These are phyloP conservation scores for Isoperla grammatica DNA, from an alignment of 2,888 invertebrate genomes.

Conservation along the genomic window DNA sequence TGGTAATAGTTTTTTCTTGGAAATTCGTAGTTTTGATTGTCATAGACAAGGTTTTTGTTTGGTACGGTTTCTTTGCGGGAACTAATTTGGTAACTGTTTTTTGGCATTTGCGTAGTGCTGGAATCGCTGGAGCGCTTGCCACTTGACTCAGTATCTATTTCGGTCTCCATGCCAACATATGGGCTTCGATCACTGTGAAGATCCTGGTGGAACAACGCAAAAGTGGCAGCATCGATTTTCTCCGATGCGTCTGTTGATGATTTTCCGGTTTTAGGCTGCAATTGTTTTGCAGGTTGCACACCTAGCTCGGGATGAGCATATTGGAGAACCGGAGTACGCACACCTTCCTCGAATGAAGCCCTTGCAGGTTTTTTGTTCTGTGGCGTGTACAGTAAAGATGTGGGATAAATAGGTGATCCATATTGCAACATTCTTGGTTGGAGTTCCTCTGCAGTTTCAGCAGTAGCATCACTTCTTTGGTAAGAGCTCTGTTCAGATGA, in stretches of 20 bases:
- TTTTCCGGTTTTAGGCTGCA: slow-evolving; percentile 16
- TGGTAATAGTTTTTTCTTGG: slow-evolving; percentile 49
- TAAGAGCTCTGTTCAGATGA: slow-evolving; percentile 38
- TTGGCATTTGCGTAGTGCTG: background rate
- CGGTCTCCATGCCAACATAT: slow-evolving; percentile 45
- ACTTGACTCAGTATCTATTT: slow-evolving; percentile 30
- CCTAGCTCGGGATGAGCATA: slow-evolving; percentile 77
- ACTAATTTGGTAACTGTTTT: background rate
- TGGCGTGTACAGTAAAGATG: slow-evolving; percentile 59
- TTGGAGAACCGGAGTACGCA: slow-evolving; percentile 67
- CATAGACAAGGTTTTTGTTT: slow-evolving; percentile 3
- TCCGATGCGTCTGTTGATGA: slow-evolving; percentile 12
- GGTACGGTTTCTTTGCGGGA: background rate
- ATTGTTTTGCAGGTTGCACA: slow-evolving; percentile 61
- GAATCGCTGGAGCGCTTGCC: slow-evolving; percentile 19
- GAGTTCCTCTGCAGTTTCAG: slow-evolving; percentile 47
- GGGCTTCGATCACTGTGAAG: slow-evolving; percentile 55
- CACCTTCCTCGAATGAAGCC: slow-evolving; percentile 61
- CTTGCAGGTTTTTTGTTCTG: slow-evolving; percentile 48
- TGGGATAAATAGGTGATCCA: slow-evolving; percentile 56
- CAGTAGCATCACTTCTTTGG: slow-evolving; percentile 21
- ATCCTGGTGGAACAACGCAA: slow-evolving; percentile 44
- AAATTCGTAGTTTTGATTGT: slow-evolving; percentile 44
- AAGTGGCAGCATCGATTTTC: background rate
- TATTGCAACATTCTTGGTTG: slow-evolving; percentile 67